Percentiles rank a stretch among this genome's conserved stretches.
Evolutionary conservation across 2,797 vertebrate genomes (phyloP).

Genomic region (Gouania willdenowi): DNA sequence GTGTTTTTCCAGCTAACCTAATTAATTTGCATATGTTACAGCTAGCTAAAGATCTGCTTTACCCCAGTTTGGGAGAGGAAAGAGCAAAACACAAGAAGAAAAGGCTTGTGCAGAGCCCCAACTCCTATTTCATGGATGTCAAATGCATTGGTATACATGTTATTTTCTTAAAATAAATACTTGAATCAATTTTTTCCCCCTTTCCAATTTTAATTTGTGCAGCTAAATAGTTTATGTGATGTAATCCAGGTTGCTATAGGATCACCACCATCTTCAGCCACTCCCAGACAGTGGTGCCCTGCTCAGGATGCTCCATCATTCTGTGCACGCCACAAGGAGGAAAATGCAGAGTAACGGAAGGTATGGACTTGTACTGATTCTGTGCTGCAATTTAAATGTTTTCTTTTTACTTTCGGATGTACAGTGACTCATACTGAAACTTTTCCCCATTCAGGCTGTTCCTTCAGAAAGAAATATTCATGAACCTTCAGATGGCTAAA

Average conservation of each 20-base stretch:
- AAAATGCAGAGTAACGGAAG: constrained; percentile 68
- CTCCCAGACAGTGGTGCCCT: constrained; percentile 65
- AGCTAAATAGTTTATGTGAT: neutral
- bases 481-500: constrained; percentile 20
- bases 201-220: neutral
- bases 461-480: constrained; percentile 62
- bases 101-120: constrained; percentile 70
- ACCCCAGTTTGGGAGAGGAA: constrained; percentile 45
- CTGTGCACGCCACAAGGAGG: constrained; percentile 69
- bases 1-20: too few relatives aligned
- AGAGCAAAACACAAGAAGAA: constrained; percentile 70
- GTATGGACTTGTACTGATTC: too few relatives aligned
- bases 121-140: constrained; percentile 78
- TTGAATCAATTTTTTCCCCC: too few relatives aligned
- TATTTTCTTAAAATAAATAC: neutral
- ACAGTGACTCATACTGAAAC: too few relatives aligned
- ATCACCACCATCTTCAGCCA: constrained; percentile 76
- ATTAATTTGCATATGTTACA: constrained; percentile 15
- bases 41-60: constrained; percentile 59
- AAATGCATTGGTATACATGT: constrained; percentile 63
- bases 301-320: constrained; percentile 60
- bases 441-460: constrained; percentile 51
- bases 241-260: constrained; percentile 64
- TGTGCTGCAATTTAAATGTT: too few relatives aligned
- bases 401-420: too few relatives aligned